Evolutionary conservation across 2,888 invertebrate species (phyloP).

Genomic region (Epinotia brunnichana): DNA sequence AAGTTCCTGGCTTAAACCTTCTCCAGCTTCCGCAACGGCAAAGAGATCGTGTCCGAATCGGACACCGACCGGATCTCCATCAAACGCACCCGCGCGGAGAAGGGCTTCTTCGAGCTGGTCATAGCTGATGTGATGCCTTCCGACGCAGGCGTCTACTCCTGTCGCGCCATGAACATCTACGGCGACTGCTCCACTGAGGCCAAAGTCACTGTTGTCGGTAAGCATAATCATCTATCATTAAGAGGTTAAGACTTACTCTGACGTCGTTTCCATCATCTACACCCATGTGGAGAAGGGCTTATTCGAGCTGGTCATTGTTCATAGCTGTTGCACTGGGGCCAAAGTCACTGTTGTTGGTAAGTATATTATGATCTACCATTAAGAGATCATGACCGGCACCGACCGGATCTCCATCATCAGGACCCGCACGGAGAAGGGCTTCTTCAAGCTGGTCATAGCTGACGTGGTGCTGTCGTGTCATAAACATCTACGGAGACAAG

Average conservation of each 20-base stretch:
- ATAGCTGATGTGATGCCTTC: constrained; percentile 90
- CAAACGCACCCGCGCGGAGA: constrained; percentile 89
- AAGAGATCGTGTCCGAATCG: constrained; percentile 87
- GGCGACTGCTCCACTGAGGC: constrained; percentile 91
- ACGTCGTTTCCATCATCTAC: constrained; percentile 87
- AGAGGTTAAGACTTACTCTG: too few species aligned
- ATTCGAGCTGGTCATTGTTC: constrained; percentile 93
- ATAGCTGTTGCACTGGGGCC: constrained; percentile 92
- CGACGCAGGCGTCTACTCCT: constrained; percentile 94
- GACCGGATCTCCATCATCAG: constrained; percentile 88
- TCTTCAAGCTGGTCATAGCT: constrained; percentile 93
- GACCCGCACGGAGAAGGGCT: constrained; percentile 91
- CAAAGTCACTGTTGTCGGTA: constrained; percentile 90
- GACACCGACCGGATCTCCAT: constrained; percentile 88
- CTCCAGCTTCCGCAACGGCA: constrained; percentile 91
- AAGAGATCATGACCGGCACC: too few species aligned
- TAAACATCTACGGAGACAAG: too few species aligned
- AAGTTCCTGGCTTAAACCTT: not conserved
- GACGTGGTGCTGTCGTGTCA: constrained; percentile 93
- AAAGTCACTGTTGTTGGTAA: constrained; percentile 90
- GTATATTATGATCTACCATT: constrained; percentile 48
- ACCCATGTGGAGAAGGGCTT: constrained; percentile 92
- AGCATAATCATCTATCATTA: constrained; percentile 52
- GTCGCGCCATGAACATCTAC: constrained; percentile 91
- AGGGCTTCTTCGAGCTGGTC: constrained; percentile 94